Conservation (phyloP, 1,140 invertebrate genomes). For the Zophobas atratus region DNA sequence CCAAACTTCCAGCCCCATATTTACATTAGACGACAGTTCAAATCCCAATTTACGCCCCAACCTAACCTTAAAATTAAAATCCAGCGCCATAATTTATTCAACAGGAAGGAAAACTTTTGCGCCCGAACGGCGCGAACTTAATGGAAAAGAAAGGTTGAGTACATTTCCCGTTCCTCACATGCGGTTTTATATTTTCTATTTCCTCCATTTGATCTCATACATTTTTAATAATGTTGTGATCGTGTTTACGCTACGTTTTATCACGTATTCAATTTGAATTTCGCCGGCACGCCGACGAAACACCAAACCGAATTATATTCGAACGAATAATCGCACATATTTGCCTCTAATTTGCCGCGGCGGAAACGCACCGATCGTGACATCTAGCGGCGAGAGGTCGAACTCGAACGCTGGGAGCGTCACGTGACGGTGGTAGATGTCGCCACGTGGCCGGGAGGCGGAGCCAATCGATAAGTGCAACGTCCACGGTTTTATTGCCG, state of each 20-base stretch:
- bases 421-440: slow-evolving; percentile 28
- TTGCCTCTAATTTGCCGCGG: neutral
- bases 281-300: neutral
- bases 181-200: slow-evolving; percentile 34
- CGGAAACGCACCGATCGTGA: neutral
- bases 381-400: neutral
- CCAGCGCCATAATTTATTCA: slow-evolving; percentile 25
- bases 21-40: neutral
- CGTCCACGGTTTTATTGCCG: neutral
- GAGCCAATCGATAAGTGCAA: slow-evolving; percentile 36
- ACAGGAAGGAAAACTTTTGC: slow-evolving; percentile 1
- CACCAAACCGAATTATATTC: slow-evolving; percentile 1
- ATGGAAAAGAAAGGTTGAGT: slow-evolving; percentile 25
- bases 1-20: neutral
- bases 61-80: slow-evolving; percentile 8
- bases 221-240: slow-evolving; percentile 38
- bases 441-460: slow-evolving; percentile 18
- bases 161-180: slow-evolving; percentile 16
- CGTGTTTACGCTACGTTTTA: slow-evolving; percentile 19
- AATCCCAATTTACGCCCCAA: neutral
- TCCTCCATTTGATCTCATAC: slow-evolving; percentile 40
- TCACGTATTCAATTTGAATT: slow-evolving; percentile 22
- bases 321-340: neutral
- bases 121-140: neutral
- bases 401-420: neutral